These are phyloP conservation scores for Heliconius eleuchia DNA, from an alignment of 1,140 invertebrate species.

Conservation along the genomic window DNA sequence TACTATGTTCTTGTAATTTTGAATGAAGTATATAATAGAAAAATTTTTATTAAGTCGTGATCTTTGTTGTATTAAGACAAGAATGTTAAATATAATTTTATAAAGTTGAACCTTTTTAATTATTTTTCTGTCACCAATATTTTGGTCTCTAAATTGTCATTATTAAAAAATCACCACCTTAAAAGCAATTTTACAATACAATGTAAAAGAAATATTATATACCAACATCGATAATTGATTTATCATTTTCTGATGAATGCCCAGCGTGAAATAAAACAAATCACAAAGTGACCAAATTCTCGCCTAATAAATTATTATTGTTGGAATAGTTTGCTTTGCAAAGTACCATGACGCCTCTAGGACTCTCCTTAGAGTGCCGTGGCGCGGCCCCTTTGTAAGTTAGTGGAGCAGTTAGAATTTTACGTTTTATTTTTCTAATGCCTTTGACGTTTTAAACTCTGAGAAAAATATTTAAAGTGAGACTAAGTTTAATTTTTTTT, in stretches of 20 bases:
- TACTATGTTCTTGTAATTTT: background rate
- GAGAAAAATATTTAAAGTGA: background rate
- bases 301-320: slow-evolving; percentile 22
- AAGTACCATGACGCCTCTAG: slow-evolving; percentile 56
- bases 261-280: slow-evolving; percentile 1
- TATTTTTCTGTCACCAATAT: too few species aligned
- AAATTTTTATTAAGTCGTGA: too few species aligned
- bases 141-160: background rate
- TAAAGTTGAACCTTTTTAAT: too few species aligned
- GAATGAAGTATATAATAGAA: background rate
- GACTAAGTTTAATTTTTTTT: background rate
- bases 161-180: background rate
- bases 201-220: background rate
- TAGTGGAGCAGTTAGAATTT: slow-evolving; percentile 48
- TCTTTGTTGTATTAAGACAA: too few species aligned
- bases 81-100: too few species aligned
- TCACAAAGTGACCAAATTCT: slow-evolving; percentile 18
- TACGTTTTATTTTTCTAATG: slow-evolving; percentile 39
- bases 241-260: slow-evolving; percentile 51
- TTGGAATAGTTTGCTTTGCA: slow-evolving; percentile 59
- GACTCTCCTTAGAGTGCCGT: slow-evolving; percentile 35
- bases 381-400: slow-evolving; percentile 62
- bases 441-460: slow-evolving; percentile 17
- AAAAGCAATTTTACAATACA: background rate
- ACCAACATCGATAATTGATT: slow-evolving; percentile 55